Evolutionary conservation across 2,888 invertebrate species (phyloP).

Genomic region (Drosophila aldrichi): DNA sequence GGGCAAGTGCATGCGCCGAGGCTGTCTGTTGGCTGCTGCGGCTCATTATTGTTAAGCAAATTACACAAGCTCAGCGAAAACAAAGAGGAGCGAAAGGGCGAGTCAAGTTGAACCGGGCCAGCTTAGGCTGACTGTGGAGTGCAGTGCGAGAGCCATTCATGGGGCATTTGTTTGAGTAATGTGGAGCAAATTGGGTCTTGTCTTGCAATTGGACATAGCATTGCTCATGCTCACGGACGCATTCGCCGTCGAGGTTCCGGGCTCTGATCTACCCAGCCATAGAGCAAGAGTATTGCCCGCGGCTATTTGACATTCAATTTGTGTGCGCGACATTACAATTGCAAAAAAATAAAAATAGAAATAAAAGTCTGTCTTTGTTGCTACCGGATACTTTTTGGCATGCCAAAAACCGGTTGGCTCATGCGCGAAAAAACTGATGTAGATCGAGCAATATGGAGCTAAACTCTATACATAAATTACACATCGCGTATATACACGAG

Average conservation of each 20-base stretch:
- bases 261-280: slow-evolving; percentile 41
- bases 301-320: slow-evolving; percentile 74
- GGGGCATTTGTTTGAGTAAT: slow-evolving; percentile 59
- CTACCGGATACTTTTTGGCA: slow-evolving; percentile 78
- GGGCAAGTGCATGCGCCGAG: slow-evolving; percentile 55
- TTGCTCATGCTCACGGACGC: slow-evolving; percentile 47
- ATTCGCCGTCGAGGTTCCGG: slow-evolving; percentile 53
- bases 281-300: slow-evolving; percentile 31
- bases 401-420: slow-evolving; percentile 57
- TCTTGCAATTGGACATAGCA: slow-evolving; percentile 66
- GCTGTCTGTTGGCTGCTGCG: slow-evolving; percentile 31
- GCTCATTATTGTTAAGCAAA: slow-evolving; percentile 42
- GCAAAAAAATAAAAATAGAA: slow-evolving; percentile 55
- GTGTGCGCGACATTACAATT: slow-evolving; percentile 78
- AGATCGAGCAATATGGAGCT: slow-evolving; percentile 12
- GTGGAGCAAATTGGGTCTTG: slow-evolving; percentile 74
- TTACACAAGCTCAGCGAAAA: slow-evolving; percentile 26
- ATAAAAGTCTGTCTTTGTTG: slow-evolving; percentile 62
- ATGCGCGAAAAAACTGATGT: slow-evolving; percentile 25
- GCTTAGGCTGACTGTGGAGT: slow-evolving; percentile 6
- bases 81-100: slow-evolving; percentile 50
- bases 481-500: neutral
- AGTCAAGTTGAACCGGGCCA: slow-evolving; percentile 9
- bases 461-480: slow-evolving; percentile 13
- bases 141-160: slow-evolving; percentile 49